A percentile compares a stretch with the other conserved stretches of the same genome.
phyloP scores from a whole-genome alignment of 2,797 vertebrate species.

The Novumbra hubbsi region DNA sequence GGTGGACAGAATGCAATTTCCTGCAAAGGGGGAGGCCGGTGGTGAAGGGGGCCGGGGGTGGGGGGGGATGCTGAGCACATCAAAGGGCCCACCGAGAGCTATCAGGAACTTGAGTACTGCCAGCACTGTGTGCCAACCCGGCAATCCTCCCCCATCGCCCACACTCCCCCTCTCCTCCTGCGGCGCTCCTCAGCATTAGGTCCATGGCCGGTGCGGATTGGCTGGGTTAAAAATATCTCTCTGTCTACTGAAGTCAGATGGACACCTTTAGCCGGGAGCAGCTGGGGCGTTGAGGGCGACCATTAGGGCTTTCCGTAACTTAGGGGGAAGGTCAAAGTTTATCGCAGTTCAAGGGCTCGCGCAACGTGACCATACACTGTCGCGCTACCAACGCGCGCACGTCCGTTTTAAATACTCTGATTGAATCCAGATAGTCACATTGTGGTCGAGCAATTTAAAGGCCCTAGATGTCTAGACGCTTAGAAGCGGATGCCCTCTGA shows the following conservation, averaged over 20 bases:
- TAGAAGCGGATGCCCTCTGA: too few relatives aligned
- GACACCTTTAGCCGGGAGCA: constrained; percentile 60
- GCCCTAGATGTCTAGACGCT: too few relatives aligned
- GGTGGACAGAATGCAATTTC: constrained; percentile 77
- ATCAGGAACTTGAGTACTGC: constrained; percentile 73
- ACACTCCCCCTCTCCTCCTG: constrained; percentile 35
- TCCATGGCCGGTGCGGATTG: constrained; percentile 19
- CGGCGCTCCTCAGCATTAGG: constrained; percentile 46
- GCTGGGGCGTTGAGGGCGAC: constrained; percentile 60
- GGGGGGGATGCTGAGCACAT: constrained; percentile 65
- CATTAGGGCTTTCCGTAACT: constrained; percentile 67
- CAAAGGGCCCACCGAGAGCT: constrained; percentile 71
- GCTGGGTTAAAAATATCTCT: constrained; percentile 70
- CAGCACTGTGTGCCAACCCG: constrained; percentile 73
- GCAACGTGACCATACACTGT: constrained; percentile 27
- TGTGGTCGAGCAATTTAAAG: too few relatives aligned
- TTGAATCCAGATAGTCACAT: too few relatives aligned
- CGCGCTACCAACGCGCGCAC: too few relatives aligned
- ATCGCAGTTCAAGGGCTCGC: constrained; percentile 51
- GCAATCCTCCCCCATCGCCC: constrained; percentile 50
- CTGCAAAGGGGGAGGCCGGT: constrained; percentile 70
- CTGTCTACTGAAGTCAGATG: constrained; percentile 70
- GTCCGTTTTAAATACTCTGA: too few relatives aligned
- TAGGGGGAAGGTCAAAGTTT: constrained; percentile 72
- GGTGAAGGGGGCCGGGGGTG: constrained; percentile 40